Evolutionary conservation across 2,888 invertebrate genomes (phyloP).

Genomic region (Amiota communis): DNA sequence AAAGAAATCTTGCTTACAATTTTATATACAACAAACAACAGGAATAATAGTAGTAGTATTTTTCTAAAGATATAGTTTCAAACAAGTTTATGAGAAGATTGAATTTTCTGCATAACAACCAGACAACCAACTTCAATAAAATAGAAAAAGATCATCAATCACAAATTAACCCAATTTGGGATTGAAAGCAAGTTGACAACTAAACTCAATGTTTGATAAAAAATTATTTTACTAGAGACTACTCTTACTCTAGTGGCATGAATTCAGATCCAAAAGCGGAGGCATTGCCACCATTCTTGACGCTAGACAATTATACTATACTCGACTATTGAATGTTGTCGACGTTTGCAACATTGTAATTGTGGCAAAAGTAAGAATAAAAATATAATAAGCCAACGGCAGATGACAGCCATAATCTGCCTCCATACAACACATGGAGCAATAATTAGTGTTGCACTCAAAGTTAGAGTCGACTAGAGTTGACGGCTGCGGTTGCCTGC

Average conservation of each 20-base stretch:
- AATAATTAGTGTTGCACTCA: slow-evolving; percentile 13
- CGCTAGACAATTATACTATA: not conserved
- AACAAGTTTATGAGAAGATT: too few species aligned
- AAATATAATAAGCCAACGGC: slow-evolving; percentile 10
- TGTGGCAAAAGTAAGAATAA: not conserved
- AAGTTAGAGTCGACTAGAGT: too few species aligned
- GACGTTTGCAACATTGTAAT: too few species aligned
- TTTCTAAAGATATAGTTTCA: too few species aligned
- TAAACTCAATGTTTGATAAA: not conserved
- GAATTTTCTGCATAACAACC: slow-evolving; percentile 35
- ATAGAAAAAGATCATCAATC: slow-evolving; percentile 39
- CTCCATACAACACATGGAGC: slow-evolving; percentile 13
- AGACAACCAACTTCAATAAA: slow-evolving; percentile 19
- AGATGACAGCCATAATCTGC: slow-evolving; percentile 30
- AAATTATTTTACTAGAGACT: not conserved
- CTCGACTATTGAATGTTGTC: too few species aligned
- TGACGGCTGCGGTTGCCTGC: not conserved
- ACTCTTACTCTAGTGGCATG: slow-evolving; percentile 8
- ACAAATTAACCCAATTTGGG: slow-evolving; percentile 52
- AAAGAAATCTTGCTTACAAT: too few species aligned
- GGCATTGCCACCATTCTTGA: slow-evolving; percentile 8
- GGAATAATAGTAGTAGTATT: too few species aligned
- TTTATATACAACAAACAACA: too few species aligned
- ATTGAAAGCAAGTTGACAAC: slow-evolving; percentile 30
- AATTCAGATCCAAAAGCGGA: not conserved